Evolutionary conservation across 2,113 vertebrate species (phyloP).

Genomic region (Mystacornis crossleyi): DNA sequence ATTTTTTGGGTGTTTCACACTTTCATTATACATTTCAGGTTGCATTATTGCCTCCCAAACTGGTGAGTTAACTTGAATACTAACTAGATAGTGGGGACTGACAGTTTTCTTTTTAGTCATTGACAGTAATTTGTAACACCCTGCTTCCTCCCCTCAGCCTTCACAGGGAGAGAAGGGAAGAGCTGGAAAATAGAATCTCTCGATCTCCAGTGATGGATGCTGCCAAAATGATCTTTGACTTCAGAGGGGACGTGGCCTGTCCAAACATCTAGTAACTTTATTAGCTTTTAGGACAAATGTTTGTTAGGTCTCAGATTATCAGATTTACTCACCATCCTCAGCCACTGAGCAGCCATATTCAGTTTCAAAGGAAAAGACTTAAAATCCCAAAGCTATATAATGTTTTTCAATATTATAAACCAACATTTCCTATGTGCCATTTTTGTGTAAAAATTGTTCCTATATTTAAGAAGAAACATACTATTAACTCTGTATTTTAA

Average conservation of each 20-base stretch:
- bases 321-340: neutral
- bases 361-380: neutral
- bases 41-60: neutral
- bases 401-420: neutral
- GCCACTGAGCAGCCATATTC: neutral
- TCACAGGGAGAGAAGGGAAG: neutral
- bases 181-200: neutral
- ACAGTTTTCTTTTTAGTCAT: neutral
- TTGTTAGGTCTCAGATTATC: neutral
- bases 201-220: neutral
- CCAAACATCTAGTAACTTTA: neutral
- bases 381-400: neutral
- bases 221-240: neutral
- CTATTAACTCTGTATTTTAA: neutral
- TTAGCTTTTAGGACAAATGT: neutral
- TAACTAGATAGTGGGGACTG: neutral
- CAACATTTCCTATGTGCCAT: neutral
- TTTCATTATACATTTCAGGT: neutral
- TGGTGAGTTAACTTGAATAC: neutral
- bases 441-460: neutral
- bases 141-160: neutral
- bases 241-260: neutral
- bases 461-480: neutral
- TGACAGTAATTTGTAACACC: neutral
- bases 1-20: neutral